These are phyloP conservation scores for Lateolabrax maculatus DNA, from an alignment of 2,797 vertebrate species.

Conservation along the genomic window DNA sequence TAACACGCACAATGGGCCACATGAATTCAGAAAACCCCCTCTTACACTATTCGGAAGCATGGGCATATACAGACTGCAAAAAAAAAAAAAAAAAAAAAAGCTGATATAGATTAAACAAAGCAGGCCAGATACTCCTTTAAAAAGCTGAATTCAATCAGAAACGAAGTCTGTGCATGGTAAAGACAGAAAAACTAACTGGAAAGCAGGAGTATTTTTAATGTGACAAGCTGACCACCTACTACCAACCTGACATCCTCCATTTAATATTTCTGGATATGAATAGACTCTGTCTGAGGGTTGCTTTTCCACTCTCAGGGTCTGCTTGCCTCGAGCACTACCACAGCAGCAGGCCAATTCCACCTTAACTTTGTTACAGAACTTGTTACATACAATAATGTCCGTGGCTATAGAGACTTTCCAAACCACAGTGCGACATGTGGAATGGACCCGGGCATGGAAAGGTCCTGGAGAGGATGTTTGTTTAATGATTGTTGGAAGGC, in stretches of 20 bases:
- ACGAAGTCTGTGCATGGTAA: constrained; percentile 46
- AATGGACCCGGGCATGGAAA: constrained; percentile 72
- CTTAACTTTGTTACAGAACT: constrained; percentile 81
- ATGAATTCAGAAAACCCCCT: constrained; percentile 38
- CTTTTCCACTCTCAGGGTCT: constrained; percentile 62
- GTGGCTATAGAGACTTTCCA: constrained; percentile 75
- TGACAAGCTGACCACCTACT: constrained; percentile 78
- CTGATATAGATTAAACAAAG: constrained; percentile 30
- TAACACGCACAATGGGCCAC: constrained; percentile 68
- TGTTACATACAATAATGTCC: constrained; percentile 82
- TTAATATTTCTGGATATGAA: constrained; percentile 71
- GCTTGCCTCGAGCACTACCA: constrained; percentile 51
- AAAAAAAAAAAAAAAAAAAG: constrained; percentile 2
- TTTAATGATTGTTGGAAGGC: constrained; percentile 82
- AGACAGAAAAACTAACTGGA: constrained; percentile 54
- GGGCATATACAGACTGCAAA: constrained; percentile 27
- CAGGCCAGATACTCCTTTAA: constrained; percentile 31
- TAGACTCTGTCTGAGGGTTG: constrained; percentile 73
- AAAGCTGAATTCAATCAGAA: constrained; percentile 59
- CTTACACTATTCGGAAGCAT: constrained; percentile 23
- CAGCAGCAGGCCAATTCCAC: constrained; percentile 70
- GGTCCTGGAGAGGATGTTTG: constrained; percentile 83
- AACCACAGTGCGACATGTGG: constrained; percentile 77
- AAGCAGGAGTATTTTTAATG: constrained; percentile 63
- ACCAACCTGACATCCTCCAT: constrained; percentile 73